Conservation (phyloP, 2,888 invertebrate species). For the Rhyacophila evoluta region DNA sequence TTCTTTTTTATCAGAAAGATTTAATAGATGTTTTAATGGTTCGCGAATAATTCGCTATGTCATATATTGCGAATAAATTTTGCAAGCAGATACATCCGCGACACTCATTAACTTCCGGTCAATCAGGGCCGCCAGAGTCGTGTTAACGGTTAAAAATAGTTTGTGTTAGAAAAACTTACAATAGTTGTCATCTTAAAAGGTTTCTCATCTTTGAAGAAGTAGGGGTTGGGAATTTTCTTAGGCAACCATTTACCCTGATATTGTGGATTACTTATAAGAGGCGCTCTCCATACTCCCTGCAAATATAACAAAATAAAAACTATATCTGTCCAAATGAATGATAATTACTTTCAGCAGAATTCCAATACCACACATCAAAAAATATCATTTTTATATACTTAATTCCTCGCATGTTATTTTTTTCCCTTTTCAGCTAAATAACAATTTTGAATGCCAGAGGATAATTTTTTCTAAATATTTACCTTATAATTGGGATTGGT, state of each 20-base stretch:
- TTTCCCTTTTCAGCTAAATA: too few relatives aligned
- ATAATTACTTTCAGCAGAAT: neutral
- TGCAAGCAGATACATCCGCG: too few relatives aligned
- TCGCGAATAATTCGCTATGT: constrained; percentile 92
- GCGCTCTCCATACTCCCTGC: constrained; percentile 90
- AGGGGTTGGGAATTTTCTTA: constrained; percentile 88
- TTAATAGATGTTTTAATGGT: too few relatives aligned
- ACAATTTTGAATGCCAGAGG: neutral
- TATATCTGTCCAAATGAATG: too few relatives aligned
- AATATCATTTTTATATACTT: neutral
- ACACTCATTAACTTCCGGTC: too few relatives aligned
- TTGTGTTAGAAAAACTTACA: constrained; percentile 73
- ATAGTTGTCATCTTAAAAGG: constrained; percentile 93
- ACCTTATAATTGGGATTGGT: constrained; percentile 91
- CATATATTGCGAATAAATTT: constrained; percentile 96
- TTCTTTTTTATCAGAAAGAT: too few relatives aligned
- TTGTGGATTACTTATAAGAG: constrained; percentile 91
- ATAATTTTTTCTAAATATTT: neutral
- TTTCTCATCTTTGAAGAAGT: constrained; percentile 89
- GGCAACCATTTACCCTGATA: constrained; percentile 97
- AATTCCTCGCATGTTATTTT: neutral
- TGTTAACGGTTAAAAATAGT: too few relatives aligned
- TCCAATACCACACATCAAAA: neutral
- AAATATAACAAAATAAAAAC: too few relatives aligned
- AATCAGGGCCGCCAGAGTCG: too few relatives aligned